phyloP scores from a whole-genome alignment of 2,797 vertebrate genomes.

The Helicolenus hilgendorfi region DNA sequence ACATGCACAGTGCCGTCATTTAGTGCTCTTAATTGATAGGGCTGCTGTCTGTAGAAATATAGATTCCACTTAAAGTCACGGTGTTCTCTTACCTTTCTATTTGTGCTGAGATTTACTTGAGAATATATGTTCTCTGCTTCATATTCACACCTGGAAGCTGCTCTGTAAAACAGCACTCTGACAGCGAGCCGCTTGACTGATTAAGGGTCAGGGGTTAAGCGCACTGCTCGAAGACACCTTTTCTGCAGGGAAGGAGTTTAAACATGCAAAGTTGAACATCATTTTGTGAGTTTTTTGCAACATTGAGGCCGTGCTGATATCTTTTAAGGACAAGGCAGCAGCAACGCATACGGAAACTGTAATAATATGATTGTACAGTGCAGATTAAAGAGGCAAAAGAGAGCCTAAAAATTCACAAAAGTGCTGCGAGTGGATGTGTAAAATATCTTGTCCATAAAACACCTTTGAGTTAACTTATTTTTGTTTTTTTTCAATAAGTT shows the following conservation, averaged over 20 bases:
- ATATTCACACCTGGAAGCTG: conserved; percentile 22
- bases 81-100: neutral
- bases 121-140: neutral
- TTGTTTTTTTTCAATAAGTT: neutral
- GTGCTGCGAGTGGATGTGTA: neutral
- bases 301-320: neutral
- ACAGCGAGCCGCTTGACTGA: neutral
- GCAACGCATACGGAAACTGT: neutral
- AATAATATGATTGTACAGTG: neutral
- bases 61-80: neutral
- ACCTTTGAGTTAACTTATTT: neutral
- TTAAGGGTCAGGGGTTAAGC: conserved; percentile 18
- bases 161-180: neutral
- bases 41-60: conserved; percentile 4
- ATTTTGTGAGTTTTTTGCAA: neutral
- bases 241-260: neutral
- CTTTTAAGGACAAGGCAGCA: neutral
- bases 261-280: neutral
- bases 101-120: neutral
- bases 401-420: neutral
- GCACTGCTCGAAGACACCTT: neutral
- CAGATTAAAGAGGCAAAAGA: neutral
- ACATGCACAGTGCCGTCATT: conserved; percentile 13
- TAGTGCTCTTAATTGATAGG: neutral
- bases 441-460: neutral